Percentiles rank a stretch among this genome's conserved stretches.
phyloP scores from a whole-genome alignment of 2,888 invertebrate species.

The Drosophila nr. perissopoda region DNA sequence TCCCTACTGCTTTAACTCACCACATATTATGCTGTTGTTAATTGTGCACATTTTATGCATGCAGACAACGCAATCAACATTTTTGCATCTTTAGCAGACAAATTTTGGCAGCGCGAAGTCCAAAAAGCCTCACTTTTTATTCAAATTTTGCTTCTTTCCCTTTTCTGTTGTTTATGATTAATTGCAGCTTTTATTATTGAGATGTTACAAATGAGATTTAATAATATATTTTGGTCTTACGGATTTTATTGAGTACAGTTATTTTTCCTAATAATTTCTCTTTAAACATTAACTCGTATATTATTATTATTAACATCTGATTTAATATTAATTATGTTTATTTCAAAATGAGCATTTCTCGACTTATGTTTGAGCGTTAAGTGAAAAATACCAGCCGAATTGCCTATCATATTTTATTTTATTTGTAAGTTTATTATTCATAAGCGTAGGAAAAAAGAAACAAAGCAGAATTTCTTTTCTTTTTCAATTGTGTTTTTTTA shows the following conservation, averaged over 20 bases:
- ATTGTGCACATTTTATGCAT: conserved; percentile 30
- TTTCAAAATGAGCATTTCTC: neutral
- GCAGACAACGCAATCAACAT: conserved; percentile 15
- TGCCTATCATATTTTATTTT: neutral
- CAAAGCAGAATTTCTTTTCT: neutral
- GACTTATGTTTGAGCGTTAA: neutral
- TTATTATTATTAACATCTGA: neutral
- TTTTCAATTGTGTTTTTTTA: neutral
- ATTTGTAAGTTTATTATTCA: neutral
- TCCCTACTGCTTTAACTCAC: neutral
- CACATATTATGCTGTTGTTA: neutral
- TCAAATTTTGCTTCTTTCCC: conserved; percentile 3
- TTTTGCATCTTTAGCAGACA: conserved; percentile 22
- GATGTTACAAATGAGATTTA: neutral
- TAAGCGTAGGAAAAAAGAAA: neutral
- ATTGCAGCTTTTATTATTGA: neutral
- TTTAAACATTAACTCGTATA: neutral
- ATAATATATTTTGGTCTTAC: neutral
- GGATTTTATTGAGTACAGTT: neutral
- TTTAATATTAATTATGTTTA: neutral
- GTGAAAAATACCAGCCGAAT: neutral
- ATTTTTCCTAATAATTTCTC: neutral
- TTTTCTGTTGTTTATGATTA: conserved; percentile 12
- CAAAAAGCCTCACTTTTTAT: conserved; percentile 8
- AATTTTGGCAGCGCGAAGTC: neutral